Evolutionary conservation across 2,888 invertebrate species (phyloP).

Genomic region (Pyrochroa serraticornis): DNA sequence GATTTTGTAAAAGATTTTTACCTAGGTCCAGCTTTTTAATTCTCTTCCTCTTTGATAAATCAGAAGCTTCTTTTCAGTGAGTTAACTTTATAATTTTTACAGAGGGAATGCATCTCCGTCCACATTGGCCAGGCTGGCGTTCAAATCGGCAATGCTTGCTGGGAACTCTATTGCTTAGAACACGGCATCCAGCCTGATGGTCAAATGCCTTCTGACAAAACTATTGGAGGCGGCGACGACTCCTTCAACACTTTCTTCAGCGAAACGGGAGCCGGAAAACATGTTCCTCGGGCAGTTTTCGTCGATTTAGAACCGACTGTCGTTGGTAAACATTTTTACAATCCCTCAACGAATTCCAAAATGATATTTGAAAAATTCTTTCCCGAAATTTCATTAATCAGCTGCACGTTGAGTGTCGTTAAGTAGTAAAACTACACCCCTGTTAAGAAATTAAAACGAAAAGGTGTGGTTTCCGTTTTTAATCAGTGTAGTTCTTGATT

Average conservation of each 20-base stretch:
- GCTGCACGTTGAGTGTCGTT: too few relatives aligned
- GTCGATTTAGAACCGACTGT: slow-evolving; percentile 94
- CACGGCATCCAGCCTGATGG: slow-evolving; percentile 83
- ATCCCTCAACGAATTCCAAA: neutral
- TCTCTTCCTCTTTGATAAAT: too few relatives aligned
- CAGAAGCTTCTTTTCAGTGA: too few relatives aligned
- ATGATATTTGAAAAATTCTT: neutral
- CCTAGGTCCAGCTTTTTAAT: too few relatives aligned
- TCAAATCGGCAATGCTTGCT: slow-evolving; percentile 86
- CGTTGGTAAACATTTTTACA: slow-evolving; percentile 67
- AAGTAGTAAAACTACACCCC: too few relatives aligned
- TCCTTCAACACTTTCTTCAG: slow-evolving; percentile 81
- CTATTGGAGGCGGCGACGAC: slow-evolving; percentile 75
- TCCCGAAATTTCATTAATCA: too few relatives aligned
- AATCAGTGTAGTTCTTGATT: too few relatives aligned
- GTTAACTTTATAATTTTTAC: slow-evolving; percentile 40
- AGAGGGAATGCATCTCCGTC: slow-evolving; percentile 88
- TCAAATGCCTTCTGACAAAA: slow-evolving; percentile 84
- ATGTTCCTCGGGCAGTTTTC: slow-evolving; percentile 87
- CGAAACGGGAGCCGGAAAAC: slow-evolving; percentile 79
- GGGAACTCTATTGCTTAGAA: slow-evolving; percentile 85
- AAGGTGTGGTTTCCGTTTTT: too few relatives aligned
- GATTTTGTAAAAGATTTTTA: too few relatives aligned
- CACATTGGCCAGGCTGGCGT: slow-evolving; percentile 88
- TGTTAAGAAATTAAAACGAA: too few relatives aligned